Base-by-base conservation (phyloP, 2,797 vertebrate species). In the Crocidura indochinensis region DNA sequence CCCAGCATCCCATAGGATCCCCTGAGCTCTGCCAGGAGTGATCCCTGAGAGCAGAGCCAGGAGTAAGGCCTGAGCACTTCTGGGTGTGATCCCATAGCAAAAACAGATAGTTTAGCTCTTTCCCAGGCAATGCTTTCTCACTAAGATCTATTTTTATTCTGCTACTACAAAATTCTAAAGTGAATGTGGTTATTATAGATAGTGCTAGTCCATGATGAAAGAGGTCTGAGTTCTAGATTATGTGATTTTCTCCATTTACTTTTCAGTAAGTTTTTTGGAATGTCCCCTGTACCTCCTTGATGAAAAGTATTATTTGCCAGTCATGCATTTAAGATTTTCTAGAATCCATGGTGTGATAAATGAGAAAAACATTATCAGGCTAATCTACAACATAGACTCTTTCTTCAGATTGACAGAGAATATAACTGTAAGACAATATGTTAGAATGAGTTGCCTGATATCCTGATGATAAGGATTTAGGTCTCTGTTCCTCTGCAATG, bases 341-440 rank as follows among this genome's bases (percentile, higher is more conserved):
- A 29, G 44, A 84, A 69, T 27, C 24, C 68, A 94, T 44, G 53
- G 27, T 88, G n/a, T 95, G 79, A 2, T 72, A 62, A 76, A 65
- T 80, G 71, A 26, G 31, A 84, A 74, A 74, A 88, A 31, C 74
- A 90, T 49, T 81, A 62, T 77, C 49, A 68, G 15, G 49, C 49
- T 73, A 47, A 79, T 19, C 78, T 73, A 93, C 77, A 74, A 87
- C 44, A 86, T 88, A 60, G 46, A 89, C 67, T 83, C 74, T 81
- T 67, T 88, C 91, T 38, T 79, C 86, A 92, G 38, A 53, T 29
- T 87, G 77, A 80, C 53, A 87, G 80, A 83, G 69, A 86, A 49
- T 67, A 31, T 67, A 83, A 80, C 38, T 77, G 19, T 80, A 87
- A 79, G 31, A 24, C 24, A 53, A 29, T 81, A 49, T 31, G 44